Evolutionary conservation across 2,113 vertebrate genomes (phyloP).

Genomic region (Todiramphus chloris): DNA sequence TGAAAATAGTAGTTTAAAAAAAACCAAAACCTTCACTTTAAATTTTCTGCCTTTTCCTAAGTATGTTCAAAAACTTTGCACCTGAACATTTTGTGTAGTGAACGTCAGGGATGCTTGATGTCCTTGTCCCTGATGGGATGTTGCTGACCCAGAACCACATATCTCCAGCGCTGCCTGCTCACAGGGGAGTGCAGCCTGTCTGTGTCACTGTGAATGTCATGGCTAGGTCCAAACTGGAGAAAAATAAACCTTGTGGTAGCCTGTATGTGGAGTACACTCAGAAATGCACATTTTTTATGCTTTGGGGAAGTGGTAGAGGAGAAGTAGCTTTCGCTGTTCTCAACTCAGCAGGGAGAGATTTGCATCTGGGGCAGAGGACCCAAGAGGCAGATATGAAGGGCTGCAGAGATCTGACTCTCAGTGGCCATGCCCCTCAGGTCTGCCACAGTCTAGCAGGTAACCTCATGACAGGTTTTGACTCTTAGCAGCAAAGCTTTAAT

Average conservation of each 20-base stretch:
- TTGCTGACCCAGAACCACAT: background rate
- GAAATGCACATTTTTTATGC: background rate
- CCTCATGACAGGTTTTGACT: background rate
- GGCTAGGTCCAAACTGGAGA: rapidly evolving
- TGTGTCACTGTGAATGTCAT: rapidly evolving
- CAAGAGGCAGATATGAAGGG: background rate
- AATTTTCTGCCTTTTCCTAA: background rate
- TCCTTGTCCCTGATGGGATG: rapidly evolving
- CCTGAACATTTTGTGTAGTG: background rate
- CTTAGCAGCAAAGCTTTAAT: background rate
- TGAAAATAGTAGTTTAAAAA: background rate
- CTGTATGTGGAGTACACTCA: background rate
- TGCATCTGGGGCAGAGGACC: background rate
- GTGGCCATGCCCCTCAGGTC: rapidly evolving
- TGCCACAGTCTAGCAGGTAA: background rate
- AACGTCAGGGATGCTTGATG: background rate
- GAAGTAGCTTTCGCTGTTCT: background rate
- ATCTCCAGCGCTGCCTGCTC: background rate
- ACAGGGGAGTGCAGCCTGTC: rapidly evolving
- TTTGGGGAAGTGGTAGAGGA: background rate
- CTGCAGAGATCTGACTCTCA: background rate
- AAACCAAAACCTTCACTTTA: background rate
- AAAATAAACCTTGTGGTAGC: background rate
- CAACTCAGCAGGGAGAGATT: background rate
- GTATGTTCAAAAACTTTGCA: background rate